These are phyloP conservation scores for Apodemia mormo DNA, from an alignment of 2,888 invertebrate genomes.

Conservation along the genomic window DNA sequence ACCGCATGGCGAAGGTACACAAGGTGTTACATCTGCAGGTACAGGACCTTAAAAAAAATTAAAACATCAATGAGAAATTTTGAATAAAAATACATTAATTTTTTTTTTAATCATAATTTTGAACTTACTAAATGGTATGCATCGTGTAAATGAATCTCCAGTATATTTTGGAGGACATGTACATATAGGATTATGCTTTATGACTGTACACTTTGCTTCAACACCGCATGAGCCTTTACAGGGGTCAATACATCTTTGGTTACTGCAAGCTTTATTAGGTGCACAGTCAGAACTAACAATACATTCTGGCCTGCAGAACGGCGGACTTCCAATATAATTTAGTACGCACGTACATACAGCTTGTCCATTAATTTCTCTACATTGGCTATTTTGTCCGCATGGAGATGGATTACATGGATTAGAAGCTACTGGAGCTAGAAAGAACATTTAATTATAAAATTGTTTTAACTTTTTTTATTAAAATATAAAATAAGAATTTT, in stretches of 20 bases:
- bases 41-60: slow-evolving; percentile 62
- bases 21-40: slow-evolving; percentile 82
- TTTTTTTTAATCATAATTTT: neutral
- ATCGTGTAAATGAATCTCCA: slow-evolving; percentile 90
- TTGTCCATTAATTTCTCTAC: slow-evolving; percentile 83
- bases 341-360: slow-evolving; percentile 88
- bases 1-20: slow-evolving; percentile 87
- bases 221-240: slow-evolving; percentile 88
- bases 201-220: slow-evolving; percentile 86
- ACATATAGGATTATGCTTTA: slow-evolving; percentile 90
- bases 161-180: slow-evolving; percentile 85
- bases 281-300: slow-evolving; percentile 88
- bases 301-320: slow-evolving; percentile 89
- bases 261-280: slow-evolving; percentile 86
- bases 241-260: slow-evolving; percentile 88
- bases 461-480: neutral
- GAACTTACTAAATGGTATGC: slow-evolving; percentile 72
- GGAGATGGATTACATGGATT: slow-evolving; percentile 88
- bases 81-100: neutral
- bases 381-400: slow-evolving; percentile 89
- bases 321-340: slow-evolving; percentile 87
- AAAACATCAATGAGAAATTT: neutral
- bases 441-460: neutral
- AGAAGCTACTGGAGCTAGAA: slow-evolving; percentile 61
- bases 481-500: slow-evolving; percentile 4